phyloP scores from a whole-genome alignment of 1,140 invertebrate genomes.

The Drosophila tristis region DNA sequence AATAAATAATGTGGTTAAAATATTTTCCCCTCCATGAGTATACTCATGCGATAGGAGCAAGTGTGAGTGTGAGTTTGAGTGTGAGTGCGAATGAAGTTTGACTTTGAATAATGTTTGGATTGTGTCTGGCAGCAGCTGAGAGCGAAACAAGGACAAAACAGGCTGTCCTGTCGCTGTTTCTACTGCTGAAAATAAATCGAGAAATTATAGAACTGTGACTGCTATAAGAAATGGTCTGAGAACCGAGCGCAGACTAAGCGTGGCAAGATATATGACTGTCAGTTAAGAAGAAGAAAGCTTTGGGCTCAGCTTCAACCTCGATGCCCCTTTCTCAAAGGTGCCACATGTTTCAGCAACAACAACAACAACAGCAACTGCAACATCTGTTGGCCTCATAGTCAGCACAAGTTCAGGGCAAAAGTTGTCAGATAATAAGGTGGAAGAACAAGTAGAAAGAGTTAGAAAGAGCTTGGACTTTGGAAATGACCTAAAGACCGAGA shows the following conservation, averaged over 20 bases:
- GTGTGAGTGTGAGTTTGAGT: slow-evolving; percentile 15
- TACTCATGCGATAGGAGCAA: slow-evolving; percentile 34
- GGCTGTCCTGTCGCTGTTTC: slow-evolving; percentile 29
- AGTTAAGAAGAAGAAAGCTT: slow-evolving; percentile 62
- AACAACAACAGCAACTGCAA: slow-evolving; percentile 44
- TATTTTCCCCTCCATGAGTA: slow-evolving; percentile 46
- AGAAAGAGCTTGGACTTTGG: slow-evolving; percentile 25
- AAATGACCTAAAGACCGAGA: slow-evolving; percentile 26
- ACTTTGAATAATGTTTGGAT: slow-evolving; percentile 83
- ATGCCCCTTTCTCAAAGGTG: slow-evolving; percentile 52
- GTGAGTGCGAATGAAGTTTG: slow-evolving; percentile 79
- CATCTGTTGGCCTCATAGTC: slow-evolving; percentile 66
- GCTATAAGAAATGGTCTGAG: slow-evolving; percentile 78
- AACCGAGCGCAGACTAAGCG: slow-evolving; percentile 20
- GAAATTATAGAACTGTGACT: slow-evolving; percentile 83
- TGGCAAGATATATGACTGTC: slow-evolving; percentile 76
- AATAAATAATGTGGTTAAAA: slow-evolving; percentile 83
- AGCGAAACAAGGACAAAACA: slow-evolving; percentile 51
- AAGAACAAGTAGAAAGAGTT: slow-evolving; percentile 41
- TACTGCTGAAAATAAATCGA: slow-evolving; percentile 73
- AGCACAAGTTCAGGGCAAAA: slow-evolving; percentile 40
- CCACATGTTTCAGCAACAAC: slow-evolving; percentile 58
- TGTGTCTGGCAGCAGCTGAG: slow-evolving; percentile 74
- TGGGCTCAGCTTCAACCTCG: slow-evolving; percentile 24
- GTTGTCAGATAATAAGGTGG: slow-evolving; percentile 57